Conservation (phyloP, 2,888 invertebrate species). For the Drosophila histrio region DNA sequence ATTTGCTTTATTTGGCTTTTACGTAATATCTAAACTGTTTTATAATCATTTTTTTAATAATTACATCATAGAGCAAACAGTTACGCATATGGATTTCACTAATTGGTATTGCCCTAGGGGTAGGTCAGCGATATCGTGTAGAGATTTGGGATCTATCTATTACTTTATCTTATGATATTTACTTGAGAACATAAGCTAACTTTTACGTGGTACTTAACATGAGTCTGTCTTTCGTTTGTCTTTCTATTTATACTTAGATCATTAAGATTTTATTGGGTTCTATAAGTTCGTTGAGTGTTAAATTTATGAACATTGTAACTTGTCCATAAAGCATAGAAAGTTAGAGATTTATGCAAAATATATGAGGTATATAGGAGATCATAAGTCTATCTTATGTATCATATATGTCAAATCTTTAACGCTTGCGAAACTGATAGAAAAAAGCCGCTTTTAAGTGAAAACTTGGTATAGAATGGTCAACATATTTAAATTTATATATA, state of each 20-base stretch:
- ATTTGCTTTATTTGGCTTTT: constrained; percentile 11
- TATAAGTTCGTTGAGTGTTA: neutral
- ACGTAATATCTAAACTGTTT: constrained; percentile 42
- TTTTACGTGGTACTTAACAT: no score
- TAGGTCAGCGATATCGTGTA: constrained; percentile 34
- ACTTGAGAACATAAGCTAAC: no score
- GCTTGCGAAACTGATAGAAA: no score
- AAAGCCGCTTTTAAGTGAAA: no score
- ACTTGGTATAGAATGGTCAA: no score
- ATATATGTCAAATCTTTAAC: no score
- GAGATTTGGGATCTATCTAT: neutral
- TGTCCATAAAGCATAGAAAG: neutral
- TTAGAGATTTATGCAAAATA: neutral
- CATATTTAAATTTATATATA: no score
- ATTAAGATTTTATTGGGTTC: neutral
- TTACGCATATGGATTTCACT: constrained; percentile 12
- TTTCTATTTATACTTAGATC: no score
- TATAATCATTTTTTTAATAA: constrained; percentile 3
- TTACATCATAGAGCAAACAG: constrained; percentile 42
- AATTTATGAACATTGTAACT: neutral
- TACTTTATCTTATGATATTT: neutral
- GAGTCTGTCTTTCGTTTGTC: no score
- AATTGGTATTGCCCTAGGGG: constrained; percentile 2
- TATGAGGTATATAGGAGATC: neutral
- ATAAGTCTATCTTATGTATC: neutral